phyloP scores from a whole-genome alignment of 1,140 invertebrate genomes.

The Calosoma granatense region DNA sequence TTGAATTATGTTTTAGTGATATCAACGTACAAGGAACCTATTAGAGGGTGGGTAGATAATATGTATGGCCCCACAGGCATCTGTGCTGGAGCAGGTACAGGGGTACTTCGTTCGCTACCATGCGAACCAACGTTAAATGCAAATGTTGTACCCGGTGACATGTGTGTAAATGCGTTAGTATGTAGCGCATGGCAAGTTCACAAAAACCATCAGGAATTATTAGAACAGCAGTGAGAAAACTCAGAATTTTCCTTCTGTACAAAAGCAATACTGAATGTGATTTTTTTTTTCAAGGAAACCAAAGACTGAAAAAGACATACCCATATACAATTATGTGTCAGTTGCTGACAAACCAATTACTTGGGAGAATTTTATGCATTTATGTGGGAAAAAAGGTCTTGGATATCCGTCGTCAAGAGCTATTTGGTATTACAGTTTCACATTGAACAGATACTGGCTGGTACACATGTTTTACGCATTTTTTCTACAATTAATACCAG shows the following conservation, averaged over 20 bases:
- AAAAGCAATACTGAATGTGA: neutral
- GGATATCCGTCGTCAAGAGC: slow-evolving; percentile 42
- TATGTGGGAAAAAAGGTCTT: slow-evolving; percentile 37
- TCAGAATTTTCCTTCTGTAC: neutral
- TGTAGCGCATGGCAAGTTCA: slow-evolving; percentile 56
- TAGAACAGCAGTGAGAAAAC: neutral
- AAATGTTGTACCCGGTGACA: slow-evolving; percentile 82
- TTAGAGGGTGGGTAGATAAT: slow-evolving; percentile 80
- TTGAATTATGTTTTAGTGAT: slow-evolving; percentile 49
- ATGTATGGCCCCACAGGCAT: slow-evolving; percentile 78
- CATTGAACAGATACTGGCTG: slow-evolving; percentile 39
- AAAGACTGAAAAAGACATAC: slow-evolving; percentile 32
- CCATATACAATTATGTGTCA: slow-evolving; percentile 60
- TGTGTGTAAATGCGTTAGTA: slow-evolving; percentile 73
- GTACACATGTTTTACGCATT: slow-evolving; percentile 41
- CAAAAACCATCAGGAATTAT: slow-evolving; percentile 36
- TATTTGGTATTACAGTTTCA: slow-evolving; percentile 46
- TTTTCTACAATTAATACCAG: slow-evolving; percentile 54
- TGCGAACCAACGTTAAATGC: slow-evolving; percentile 51
- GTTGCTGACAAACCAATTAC: slow-evolving; percentile 50
- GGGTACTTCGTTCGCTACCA: slow-evolving; percentile 59
- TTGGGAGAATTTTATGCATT: slow-evolving; percentile 46
- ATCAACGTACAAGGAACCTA: slow-evolving; percentile 67
- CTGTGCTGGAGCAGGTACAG: slow-evolving; percentile 42
- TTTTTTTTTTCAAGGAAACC: slow-evolving; percentile 29